Evolutionary conservation across 2,888 invertebrate species (phyloP), one percentile per base, ranked within the genome.

Genomic region (Notodonta ziczac): DNA sequence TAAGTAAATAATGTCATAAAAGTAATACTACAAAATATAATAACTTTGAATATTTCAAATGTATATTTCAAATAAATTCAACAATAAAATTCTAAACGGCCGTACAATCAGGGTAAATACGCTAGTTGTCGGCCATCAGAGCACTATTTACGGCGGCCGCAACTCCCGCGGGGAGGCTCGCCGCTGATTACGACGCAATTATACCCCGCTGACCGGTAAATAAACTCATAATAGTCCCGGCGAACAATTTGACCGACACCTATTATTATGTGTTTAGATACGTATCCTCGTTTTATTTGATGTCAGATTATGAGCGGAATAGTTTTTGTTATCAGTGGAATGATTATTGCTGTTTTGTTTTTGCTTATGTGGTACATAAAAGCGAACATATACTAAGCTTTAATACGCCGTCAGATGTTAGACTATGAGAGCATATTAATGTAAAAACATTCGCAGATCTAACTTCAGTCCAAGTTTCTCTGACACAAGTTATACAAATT

Each of bases 171-270:
- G 69, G 76, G 61, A 58, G 58, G 56, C 68, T 64, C 64, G 71
- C 65, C 51, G 67, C 77, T 77, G 80, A 81, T 82, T 82, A 81
- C 76, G 69, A 66, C 67, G 72, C 75, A 80, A 82, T 82, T 81
- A 83, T 74, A 72, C 83, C 78, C 81, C 51, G 73, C 69, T 73
- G 79, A 69, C 76, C 77, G 70, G 74, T 78, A 80, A 82, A 83
- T 82, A 80, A 78, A 76, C 77, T 67, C 68, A 60, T 68, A 72
- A 76, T 72, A 73, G 73, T 64, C 65, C 66, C 62, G 67, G 70
- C 65, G 70, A 72, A 62, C 75, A 74, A 74, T 76, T 72, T 66
- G 63, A 65, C 68, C 67, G 60, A 62, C 59, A 58, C 67, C 56
- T 69, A 66, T 72, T 70, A 67, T 72, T 67, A 55, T 68, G 63